Percentiles rank a stretch among this genome's conserved stretches.
phyloP scores from a whole-genome alignment of 2,797 vertebrate genomes.

The Gouania willdenowi region DNA sequence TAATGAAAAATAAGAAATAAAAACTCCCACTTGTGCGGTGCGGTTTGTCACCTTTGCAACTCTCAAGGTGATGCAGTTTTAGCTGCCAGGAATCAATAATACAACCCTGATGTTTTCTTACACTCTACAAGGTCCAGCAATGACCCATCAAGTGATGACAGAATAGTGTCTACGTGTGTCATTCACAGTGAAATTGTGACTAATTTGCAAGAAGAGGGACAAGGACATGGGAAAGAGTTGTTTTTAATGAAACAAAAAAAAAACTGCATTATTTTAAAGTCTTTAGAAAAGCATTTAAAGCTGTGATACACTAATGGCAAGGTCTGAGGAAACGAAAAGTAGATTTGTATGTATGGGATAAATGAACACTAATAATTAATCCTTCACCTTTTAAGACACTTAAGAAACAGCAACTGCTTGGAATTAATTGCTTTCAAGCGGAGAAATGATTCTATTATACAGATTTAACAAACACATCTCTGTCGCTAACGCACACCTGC shows the following conservation, averaged over 20 bases:
- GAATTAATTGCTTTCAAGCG: no score
- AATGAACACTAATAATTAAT: neutral
- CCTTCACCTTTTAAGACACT: neutral
- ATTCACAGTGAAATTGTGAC: slow-evolving; percentile 13
- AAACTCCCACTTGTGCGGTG: slow-evolving; percentile 50
- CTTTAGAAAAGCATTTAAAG: neutral
- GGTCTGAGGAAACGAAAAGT: neutral
- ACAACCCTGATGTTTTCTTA: slow-evolving; percentile 54
- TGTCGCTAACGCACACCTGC: neutral
- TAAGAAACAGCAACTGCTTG: no score
- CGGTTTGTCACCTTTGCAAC: slow-evolving; percentile 71
- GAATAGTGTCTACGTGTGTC: slow-evolving; percentile 23
- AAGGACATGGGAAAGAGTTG: no score
- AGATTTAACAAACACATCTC: neutral
- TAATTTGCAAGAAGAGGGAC: slow-evolving; percentile 1
- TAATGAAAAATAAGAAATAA: no score
- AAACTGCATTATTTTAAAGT: neutral
- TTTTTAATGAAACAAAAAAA: neutral
- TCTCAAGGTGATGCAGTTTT: slow-evolving; percentile 74
- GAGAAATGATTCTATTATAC: no score
- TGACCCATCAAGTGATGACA: slow-evolving; percentile 50
- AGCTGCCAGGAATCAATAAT: slow-evolving; percentile 65
- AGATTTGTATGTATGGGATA: neutral
- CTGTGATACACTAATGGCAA: slow-evolving; percentile 3
- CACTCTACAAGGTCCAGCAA: slow-evolving; percentile 53